Percentiles rank a stretch among this genome's conserved stretches.
Evolutionary conservation across 2,888 invertebrate species (phyloP).

Genomic region (Ochlodes sylvanus): DNA sequence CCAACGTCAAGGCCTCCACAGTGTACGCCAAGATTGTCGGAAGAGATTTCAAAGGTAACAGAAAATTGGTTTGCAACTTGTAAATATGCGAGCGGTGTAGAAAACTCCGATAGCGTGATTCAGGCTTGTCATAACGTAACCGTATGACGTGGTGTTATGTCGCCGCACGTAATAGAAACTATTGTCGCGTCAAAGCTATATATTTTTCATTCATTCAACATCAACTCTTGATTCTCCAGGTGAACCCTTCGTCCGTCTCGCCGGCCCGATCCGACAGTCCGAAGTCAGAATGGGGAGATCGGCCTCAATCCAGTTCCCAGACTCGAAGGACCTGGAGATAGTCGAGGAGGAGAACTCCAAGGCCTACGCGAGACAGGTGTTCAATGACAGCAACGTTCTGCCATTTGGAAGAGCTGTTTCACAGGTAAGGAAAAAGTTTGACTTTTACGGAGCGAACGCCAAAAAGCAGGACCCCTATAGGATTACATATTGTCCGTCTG

Average conservation of each 20-base stretch:
- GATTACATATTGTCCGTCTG: no score
- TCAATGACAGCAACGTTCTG: conserved; percentile 59
- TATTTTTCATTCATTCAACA: no score
- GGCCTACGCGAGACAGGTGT: conserved; percentile 50
- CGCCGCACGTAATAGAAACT: no score
- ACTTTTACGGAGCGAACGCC: no score
- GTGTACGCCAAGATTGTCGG: conserved; percentile 75
- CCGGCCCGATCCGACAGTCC: conserved; percentile 63
- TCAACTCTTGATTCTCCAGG: conserved; percentile 54
- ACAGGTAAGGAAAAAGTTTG: conserved; percentile 56
- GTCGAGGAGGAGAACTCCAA: conserved; percentile 59
- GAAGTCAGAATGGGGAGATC: conserved; percentile 68
- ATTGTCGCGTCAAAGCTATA: no score
- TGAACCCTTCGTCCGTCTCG: conserved; percentile 71
- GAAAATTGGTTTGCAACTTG: no score
- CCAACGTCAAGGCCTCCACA: conserved; percentile 60
- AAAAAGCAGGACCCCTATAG: no score
- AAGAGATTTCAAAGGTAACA: conserved; percentile 68
- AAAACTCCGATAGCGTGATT: no score
- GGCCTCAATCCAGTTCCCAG: conserved; percentile 60
- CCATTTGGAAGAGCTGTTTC: conserved; percentile 60
- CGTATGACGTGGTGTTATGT: no score
- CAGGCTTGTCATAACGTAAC: no score
- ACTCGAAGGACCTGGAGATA: conserved; percentile 59
- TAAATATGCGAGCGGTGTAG: no score